phyloP scores from a whole-genome alignment of 2,888 invertebrate species.

The Leptura quadrifasciata region DNA sequence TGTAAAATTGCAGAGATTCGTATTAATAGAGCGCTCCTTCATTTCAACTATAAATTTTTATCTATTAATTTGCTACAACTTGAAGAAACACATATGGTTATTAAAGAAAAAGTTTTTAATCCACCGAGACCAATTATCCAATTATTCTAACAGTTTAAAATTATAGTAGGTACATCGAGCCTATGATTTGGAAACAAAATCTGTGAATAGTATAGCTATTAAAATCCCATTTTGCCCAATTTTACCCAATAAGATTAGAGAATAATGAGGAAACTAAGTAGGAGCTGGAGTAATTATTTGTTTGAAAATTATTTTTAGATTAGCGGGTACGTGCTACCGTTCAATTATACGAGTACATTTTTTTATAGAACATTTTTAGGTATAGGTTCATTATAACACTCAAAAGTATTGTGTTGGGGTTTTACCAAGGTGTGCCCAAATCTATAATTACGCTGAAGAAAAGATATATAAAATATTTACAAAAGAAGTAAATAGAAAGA shows the following conservation, averaged over 20 bases:
- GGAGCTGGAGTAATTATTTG: background rate
- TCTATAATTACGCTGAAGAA: too few relatives aligned
- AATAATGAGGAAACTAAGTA: slow-evolving; percentile 8
- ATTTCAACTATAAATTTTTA: too few relatives aligned
- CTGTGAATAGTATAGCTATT: slow-evolving; percentile 36
- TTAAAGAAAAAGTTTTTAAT: background rate
- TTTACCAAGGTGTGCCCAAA: background rate
- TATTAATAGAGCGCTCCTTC: too few relatives aligned
- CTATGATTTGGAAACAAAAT: slow-evolving; percentile 15
- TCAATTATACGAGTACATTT: background rate
- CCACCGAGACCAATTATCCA: background rate
- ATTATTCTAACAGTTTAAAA: background rate
- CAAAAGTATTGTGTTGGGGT: too few relatives aligned
- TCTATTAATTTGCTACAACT: too few relatives aligned
- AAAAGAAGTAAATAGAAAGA: too few relatives aligned
- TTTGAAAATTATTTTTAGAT: slow-evolving; percentile 35
- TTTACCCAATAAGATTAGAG: slow-evolving; percentile 8
- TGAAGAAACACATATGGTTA: background rate
- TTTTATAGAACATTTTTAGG: slow-evolving; percentile 7
- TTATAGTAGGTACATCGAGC: background rate
- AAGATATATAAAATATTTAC: too few relatives aligned
- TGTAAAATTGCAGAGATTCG: too few relatives aligned
- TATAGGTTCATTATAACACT: background rate
- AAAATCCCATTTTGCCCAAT: slow-evolving; percentile 45
- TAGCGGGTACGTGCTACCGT: slow-evolving; percentile 23